A percentile compares a stretch with the other conserved stretches of the same genome.
These are phyloP conservation scores for Epinotia nisella DNA, from an alignment of 2,888 invertebrate genomes.

Conservation along the genomic window DNA sequence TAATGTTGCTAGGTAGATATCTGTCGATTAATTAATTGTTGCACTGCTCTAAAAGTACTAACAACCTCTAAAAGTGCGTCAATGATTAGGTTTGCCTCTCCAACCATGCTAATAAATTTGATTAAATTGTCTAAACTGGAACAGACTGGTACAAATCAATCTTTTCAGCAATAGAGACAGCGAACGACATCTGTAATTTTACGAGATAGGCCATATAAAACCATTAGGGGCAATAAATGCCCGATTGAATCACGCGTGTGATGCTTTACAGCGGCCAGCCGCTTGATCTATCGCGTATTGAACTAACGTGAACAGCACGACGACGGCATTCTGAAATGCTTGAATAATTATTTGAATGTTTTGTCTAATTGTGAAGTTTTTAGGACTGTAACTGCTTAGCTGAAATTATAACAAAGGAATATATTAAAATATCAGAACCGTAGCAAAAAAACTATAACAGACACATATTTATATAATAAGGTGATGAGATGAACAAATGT, in stretches of 20 bases:
- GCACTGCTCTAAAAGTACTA: conserved; percentile 14
- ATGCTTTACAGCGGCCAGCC: conserved; percentile 59
- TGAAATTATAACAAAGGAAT: background rate
- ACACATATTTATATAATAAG: no score
- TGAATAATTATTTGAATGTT: background rate
- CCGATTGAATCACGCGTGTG: conserved; percentile 60
- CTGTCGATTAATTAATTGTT: conserved; percentile 20
- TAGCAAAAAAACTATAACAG: no score
- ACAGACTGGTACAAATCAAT: conserved; percentile 57
- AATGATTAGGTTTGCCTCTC: conserved; percentile 48
- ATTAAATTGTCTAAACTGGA: conserved; percentile 52
- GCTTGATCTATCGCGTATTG: conserved; percentile 57
- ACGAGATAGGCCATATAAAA: conserved; percentile 66
- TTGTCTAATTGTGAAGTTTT: background rate
- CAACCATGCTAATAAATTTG: conserved; percentile 50
- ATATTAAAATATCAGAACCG: background rate
- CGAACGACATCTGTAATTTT: conserved; percentile 64
- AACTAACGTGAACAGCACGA: conserved; percentile 25
- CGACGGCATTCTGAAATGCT: conserved; percentile 23
- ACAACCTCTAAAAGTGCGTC: conserved; percentile 18
- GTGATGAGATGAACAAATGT: no score
- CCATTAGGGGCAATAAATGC: conserved; percentile 71
- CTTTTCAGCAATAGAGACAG: conserved; percentile 53
- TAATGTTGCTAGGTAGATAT: conserved; percentile 9
- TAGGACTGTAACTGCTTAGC: background rate